These are phyloP conservation scores for Cataglyphis altisquamis DNA, from an alignment of 2,888 invertebrate genomes.

Conservation along the genomic window DNA sequence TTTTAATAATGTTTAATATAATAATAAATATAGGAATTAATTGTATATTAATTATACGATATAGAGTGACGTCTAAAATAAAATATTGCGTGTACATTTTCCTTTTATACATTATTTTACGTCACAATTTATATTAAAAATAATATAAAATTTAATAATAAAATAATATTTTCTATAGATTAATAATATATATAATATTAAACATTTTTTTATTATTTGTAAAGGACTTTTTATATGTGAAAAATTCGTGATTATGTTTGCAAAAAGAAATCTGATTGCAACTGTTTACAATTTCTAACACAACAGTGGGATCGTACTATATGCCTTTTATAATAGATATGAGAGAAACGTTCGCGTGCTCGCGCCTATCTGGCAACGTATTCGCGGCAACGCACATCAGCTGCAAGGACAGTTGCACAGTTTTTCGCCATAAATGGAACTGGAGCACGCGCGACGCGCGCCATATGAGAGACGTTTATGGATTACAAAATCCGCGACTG, in stretches of 20 bases:
- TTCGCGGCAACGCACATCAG: constrained; percentile 68
- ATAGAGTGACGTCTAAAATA: neutral
- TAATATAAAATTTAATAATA: neutral
- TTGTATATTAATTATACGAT: neutral
- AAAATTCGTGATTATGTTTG: neutral
- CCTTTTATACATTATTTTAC: neutral
- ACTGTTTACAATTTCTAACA: constrained; percentile 5
- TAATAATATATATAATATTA: neutral
- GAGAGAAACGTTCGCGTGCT: constrained; percentile 61
- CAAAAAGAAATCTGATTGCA: neutral
- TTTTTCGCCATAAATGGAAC: constrained; percentile 83
- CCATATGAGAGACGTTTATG: constrained; percentile 78
- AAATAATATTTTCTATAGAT: neutral
- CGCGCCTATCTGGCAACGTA: constrained; percentile 62
- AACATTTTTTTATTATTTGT: neutral
- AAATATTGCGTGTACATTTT: neutral
- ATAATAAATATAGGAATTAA: neutral
- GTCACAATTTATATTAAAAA: neutral
- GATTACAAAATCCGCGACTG: constrained; percentile 79
- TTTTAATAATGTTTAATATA: neutral
- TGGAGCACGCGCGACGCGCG: constrained; percentile 80
- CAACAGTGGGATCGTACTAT: neutral
- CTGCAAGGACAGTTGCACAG: constrained; percentile 78
- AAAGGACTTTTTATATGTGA: neutral
- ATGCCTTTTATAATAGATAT: constrained; percentile 66